phyloP scores from a whole-genome alignment of 2,113 vertebrate species.

The Sturnira hondurensis region DNA sequence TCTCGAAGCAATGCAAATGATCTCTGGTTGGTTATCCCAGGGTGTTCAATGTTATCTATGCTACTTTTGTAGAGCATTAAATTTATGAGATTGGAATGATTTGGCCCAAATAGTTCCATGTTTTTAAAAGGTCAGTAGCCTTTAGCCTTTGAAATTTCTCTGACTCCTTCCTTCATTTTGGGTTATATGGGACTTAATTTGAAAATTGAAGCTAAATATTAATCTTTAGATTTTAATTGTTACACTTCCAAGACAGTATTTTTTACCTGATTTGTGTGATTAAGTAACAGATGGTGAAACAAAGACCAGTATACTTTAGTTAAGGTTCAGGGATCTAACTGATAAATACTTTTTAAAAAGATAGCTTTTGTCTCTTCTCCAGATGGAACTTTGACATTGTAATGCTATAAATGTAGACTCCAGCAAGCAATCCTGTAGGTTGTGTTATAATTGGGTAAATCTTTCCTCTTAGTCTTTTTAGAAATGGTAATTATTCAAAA shows the following conservation, averaged over 20 bases:
- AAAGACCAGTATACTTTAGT: not conserved
- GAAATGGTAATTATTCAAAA: conserved; percentile 45
- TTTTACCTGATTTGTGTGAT: not conserved
- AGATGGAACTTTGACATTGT: not conserved
- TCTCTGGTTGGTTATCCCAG: conserved; percentile 29
- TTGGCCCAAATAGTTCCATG: conserved; percentile 18
- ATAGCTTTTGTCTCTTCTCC: not conserved
- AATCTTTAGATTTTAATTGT: conserved; percentile 6
- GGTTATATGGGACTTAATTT: not conserved
- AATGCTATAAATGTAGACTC: not conserved
- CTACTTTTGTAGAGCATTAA: conserved; percentile 45
- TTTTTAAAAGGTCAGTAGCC: conserved; percentile 41
- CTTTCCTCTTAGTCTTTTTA: conserved; percentile 17
- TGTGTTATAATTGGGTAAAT: conserved; percentile 1
- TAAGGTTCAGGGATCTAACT: not conserved
- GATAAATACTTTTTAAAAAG: not conserved
- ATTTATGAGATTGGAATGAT: conserved; percentile 9
- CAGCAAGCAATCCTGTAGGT: not conserved
- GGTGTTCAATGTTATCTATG: not conserved
- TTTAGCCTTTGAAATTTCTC: conserved; percentile 45
- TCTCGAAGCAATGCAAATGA: conserved; percentile 63
- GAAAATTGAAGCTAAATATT: conserved; percentile 23
- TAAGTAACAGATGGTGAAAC: not conserved
- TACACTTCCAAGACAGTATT: not conserved
- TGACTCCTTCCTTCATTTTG: not conserved